A percentile compares a stretch with the other conserved stretches of the same genome.
Conservation (phyloP, 2,797 vertebrate genomes). For the Micrastur ruficollis region DNA sequence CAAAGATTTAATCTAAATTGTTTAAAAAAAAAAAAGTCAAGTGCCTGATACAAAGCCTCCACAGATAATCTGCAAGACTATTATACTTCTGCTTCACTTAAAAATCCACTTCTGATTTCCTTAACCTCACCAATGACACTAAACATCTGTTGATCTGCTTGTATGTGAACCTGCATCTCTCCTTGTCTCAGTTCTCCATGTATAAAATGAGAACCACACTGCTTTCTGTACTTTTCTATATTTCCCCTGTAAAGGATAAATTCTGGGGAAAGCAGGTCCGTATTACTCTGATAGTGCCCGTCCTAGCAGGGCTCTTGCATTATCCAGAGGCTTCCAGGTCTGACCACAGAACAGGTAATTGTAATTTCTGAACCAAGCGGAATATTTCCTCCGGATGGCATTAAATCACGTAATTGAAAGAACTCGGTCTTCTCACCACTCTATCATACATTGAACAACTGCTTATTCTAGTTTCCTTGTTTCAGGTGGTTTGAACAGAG, state of each 20-base stretch:
- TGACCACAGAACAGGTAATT: not conserved
- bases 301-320: not conserved
- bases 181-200: not conserved
- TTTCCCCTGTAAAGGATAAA: not conserved
- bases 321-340: not conserved
- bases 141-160: not conserved
- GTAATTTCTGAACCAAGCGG: not conserved
- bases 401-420: not conserved
- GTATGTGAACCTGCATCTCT: not conserved
- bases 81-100: not conserved
- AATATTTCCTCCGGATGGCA: not conserved
- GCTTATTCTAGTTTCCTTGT: not conserved
- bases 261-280: not conserved
- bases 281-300: not conserved
- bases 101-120: not conserved
- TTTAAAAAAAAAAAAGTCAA: not conserved
- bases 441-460: not conserved
- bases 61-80: not conserved
- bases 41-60: not conserved
- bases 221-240: accelerated
- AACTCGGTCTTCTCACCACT: not conserved
- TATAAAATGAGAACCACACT: not conserved
- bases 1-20: not conserved
- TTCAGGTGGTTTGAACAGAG: not conserved
- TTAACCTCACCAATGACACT: not conserved